phyloP scores from a whole-genome alignment of 2,113 vertebrate species.

The Bos indicus region DNA sequence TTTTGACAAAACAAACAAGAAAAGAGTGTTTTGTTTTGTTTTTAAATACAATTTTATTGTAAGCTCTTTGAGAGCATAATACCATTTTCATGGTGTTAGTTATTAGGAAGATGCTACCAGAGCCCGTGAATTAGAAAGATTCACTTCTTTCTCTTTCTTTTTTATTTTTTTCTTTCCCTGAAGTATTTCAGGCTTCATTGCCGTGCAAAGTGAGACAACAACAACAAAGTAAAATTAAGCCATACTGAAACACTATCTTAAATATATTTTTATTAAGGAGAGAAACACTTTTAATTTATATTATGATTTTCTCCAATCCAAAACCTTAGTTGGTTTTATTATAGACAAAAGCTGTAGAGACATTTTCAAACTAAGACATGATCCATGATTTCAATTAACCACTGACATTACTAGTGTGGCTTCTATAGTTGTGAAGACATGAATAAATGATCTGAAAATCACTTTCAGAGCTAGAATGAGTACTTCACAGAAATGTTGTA shows the following conservation, averaged over 20 bases:
- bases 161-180: neutral
- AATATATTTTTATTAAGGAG: neutral
- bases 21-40: neutral
- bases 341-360: neutral
- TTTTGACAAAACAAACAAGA: neutral
- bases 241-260: neutral
- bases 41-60: neutral
- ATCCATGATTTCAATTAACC: conserved; percentile 41
- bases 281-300: neutral
- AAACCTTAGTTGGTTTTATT: neutral
- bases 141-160: neutral
- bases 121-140: neutral
- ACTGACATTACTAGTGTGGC: neutral
- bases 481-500: neutral
- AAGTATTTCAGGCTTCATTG: neutral
- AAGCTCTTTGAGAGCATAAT: neutral
- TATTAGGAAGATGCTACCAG: neutral
- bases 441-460: conserved; percentile 22
- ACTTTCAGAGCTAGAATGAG: neutral
- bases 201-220: neutral
- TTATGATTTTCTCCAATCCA: neutral
- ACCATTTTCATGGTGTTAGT: neutral
- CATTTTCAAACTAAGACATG: conserved; percentile 19
- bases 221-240: neutral
- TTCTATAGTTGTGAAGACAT: conserved; percentile 20